Base-by-base conservation (phyloP, 2,113 vertebrate species). In the Chamaea fasciata region DNA sequence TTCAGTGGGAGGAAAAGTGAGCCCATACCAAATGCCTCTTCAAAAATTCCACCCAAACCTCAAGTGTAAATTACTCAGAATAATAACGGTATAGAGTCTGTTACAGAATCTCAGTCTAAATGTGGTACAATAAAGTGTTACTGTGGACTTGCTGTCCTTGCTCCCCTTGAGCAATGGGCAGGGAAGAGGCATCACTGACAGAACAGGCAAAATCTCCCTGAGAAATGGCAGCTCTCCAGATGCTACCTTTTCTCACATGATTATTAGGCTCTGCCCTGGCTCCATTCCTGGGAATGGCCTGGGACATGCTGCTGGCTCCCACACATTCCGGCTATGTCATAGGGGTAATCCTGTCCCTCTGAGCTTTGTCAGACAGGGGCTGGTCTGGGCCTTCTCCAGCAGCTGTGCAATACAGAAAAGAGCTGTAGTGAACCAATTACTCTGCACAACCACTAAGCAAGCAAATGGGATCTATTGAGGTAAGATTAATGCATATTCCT, bases 271-370 rank as follows among this genome's bases (percentile, higher is more conserved):
- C 41, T 88, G 60, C 21, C 39, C 28, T 47, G 21, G 14, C 44
- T 79, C 74, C 47, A 12, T 27, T 50, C n/a, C 60, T 69, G 46
- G 47, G 26, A 69, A 55, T 30, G 35, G 35, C 47, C 73, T 11
- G 12, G 68, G 55, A 35, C 11, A 9, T 53, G 30, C 33, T 7
- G 1, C 68, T 55, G 73, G 53, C 39, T 85, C 31, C 14, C 1
- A 2, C 7, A 4, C 0, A 1, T n/a, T 62, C 60, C 52, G 31
- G 17, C 21, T 69, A 2, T 41, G 21, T 77, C 68, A 12, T 1
- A 57, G 47, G 10, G 30, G 27, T 37, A 19, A 31, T 77, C 26
- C 30, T 77, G 56, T 86, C 44, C 13, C 19, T 81, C 39, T 46
- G 55, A 71, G 33, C 39, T 27, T 50, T 53, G 44, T 16, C 44